Conservation (phyloP, 53 echinoderm and acorn worm genomes). For the Holothuria leucospilota region DNA sequence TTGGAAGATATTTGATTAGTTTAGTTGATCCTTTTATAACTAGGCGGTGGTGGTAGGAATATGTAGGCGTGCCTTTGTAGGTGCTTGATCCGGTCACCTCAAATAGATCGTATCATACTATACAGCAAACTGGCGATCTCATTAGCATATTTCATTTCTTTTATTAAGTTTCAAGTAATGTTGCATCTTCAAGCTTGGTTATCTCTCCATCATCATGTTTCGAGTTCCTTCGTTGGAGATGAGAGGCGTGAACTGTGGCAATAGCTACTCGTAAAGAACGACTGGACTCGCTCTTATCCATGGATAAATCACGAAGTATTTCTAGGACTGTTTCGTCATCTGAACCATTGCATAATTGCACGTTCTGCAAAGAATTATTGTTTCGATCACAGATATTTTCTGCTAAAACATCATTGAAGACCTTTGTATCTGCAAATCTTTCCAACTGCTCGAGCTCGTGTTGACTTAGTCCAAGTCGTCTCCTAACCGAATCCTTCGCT, state of each 20-base stretch:
- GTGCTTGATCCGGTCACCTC: no score
- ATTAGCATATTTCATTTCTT: no score
- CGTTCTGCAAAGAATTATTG: neutral
- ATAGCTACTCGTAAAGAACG: constrained; percentile 35
- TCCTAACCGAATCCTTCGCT: constrained; percentile 23
- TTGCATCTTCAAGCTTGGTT: no score
- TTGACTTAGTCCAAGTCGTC: constrained; percentile 21
- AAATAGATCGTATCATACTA: no score
- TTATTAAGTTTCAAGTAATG: no score
- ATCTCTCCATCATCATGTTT: neutral
- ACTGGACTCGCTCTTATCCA: constrained; percentile 2
- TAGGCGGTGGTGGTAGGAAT: no score
- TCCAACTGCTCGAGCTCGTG: constrained; percentile 5
- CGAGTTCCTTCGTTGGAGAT: neutral
- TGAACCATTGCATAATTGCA: neutral
- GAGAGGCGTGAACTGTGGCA: constrained; percentile 22
- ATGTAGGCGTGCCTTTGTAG: no score
- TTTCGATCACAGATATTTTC: neutral
- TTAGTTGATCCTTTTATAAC: no score
- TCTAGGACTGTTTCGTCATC: neutral
- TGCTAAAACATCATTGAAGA: neutral
- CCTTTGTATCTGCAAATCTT: neutral
- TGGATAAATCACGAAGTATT: constrained; percentile 12
- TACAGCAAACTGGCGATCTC: no score
- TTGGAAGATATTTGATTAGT: no score